Conservation (phyloP, 2,113 vertebrate species). For the Promerops cafer region DNA sequence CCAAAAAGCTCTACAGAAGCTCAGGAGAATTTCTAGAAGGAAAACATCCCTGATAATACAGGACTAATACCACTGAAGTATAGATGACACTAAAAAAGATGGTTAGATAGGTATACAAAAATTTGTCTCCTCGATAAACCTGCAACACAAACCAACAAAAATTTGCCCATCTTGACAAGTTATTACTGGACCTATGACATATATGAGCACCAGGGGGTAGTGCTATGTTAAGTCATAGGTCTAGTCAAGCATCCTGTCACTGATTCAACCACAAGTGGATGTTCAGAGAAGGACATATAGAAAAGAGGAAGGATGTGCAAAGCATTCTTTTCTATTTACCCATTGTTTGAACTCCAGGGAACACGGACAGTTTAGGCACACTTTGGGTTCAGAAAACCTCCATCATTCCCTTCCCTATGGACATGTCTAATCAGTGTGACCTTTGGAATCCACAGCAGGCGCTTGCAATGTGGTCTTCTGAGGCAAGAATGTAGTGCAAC, state of each 20-base stretch:
- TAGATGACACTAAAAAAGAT: background rate
- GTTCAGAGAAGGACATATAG: background rate
- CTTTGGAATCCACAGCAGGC: background rate
- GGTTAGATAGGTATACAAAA: background rate
- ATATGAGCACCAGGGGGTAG: background rate
- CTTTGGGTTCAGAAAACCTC: background rate
- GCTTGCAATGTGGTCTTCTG: background rate
- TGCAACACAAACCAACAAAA: background rate
- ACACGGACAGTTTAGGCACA: fast-evolving
- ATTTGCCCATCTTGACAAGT: background rate
- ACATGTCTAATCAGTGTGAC: no score
- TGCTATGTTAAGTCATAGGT: background rate
- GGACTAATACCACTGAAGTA: background rate
- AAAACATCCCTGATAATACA: background rate
- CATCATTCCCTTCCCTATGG: background rate
- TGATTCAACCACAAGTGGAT: background rate
- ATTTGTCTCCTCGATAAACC: background rate
- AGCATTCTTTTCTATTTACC: background rate
- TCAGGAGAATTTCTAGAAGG: background rate
- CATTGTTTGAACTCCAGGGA: background rate
- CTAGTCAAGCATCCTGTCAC: background rate
- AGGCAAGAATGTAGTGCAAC: fast-evolving
- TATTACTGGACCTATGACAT: background rate
- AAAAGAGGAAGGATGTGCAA: background rate
- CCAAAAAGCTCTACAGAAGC: background rate